Evolutionary conservation across 64 coral and sea anemone genomes (phyloP).

Genomic region (Actinia equina): DNA sequence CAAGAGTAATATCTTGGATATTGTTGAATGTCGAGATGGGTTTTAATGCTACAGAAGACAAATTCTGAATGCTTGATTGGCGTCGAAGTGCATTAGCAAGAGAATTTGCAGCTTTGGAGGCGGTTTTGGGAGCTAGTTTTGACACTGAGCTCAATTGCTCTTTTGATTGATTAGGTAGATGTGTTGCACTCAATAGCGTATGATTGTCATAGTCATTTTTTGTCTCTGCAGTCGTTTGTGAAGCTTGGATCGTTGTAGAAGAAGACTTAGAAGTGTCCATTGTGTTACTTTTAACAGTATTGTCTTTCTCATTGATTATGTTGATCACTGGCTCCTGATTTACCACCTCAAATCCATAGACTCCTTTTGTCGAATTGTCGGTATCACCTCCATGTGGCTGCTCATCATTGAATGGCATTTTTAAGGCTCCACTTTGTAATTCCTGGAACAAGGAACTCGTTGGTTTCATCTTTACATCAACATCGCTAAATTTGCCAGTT

Average conservation of each 20-base stretch:
- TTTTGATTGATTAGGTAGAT: background rate
- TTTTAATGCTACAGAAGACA: background rate
- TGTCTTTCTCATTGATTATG: background rate
- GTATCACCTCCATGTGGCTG: background rate
- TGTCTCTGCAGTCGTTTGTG: background rate
- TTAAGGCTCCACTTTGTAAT: background rate
- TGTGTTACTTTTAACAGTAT: background rate
- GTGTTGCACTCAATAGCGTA: background rate
- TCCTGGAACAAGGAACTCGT: background rate
- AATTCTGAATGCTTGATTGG: background rate
- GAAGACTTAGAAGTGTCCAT: background rate
- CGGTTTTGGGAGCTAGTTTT: background rate
- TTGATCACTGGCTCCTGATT: background rate
- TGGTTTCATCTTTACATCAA: background rate
- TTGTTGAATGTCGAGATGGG: constrained; percentile 11
- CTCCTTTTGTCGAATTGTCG: background rate
- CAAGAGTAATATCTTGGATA: constrained; percentile 10
- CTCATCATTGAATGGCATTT: constrained; percentile 3
- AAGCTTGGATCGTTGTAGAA: background rate
- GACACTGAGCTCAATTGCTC: background rate
- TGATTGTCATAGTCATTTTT: background rate
- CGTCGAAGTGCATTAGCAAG: constrained; percentile 13
- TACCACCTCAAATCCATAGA: background rate
- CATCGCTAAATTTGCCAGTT: constrained; percentile 7
- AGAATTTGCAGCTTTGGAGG: constrained; percentile 9